Base-by-base conservation (phyloP, 2,797 vertebrate genomes). In the Helostoma temminkii region DNA sequence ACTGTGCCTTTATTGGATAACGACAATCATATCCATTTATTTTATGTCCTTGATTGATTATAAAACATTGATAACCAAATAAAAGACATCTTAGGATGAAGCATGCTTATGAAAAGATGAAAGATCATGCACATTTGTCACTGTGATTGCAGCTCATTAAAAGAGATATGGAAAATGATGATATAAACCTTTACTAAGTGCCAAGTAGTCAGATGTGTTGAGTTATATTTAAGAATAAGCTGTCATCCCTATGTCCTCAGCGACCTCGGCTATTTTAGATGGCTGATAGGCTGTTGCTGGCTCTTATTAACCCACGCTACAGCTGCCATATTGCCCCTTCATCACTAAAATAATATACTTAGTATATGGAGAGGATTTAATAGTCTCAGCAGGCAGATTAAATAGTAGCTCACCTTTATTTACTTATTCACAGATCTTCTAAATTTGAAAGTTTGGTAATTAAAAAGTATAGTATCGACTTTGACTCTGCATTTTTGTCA, bases 1-100 rank as follows among this genome's bases (percentile, higher is more conserved):
- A 56, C 77, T 54, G 73, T 64, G 62, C 61, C 65, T 72, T 83
- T 79, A 83, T 78, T 83, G 77, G 74, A 65, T 87, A 88, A 87
- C 12, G 67, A 73, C 78, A 81, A 89, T 88, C 78, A 82, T 82
- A 86, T 86, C 68, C 73, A 81, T 89, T 88, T 22, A 72, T 89
- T 90, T 88, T 81, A 83, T 82, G 75, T 26, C 78, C 73, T 58
- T 78, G 87, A 91, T 90, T 90, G 87, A 91, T 90, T 84, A 86
- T 87, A 80, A 88, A 90, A 87, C 88, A 89, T 89, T 87, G 85
- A 89, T 90, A 89, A 87, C 76, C 83, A 85, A 91, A 91, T 92
- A 89, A 89, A 91, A 90, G 86, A 83, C 81, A 80, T 78, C 71
- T 65, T 48, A 43, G 58, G 80, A 84, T 89, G 87, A 90, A 76